Conservation (phyloP, 1,140 invertebrate species). For the Whitmania pigra region DNA sequence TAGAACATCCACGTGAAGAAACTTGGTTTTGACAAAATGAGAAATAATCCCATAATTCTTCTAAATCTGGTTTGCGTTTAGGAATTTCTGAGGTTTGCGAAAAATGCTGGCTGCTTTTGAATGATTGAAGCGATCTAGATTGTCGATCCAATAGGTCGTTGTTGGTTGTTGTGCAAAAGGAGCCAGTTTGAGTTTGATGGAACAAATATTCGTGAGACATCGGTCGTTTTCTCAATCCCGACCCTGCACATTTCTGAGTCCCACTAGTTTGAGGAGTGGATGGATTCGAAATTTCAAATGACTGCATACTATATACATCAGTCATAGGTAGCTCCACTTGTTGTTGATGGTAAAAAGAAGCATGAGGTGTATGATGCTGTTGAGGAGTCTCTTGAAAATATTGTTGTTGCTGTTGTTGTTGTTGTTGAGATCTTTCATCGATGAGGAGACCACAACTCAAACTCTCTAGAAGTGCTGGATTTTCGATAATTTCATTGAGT, state of each 20-base stretch:
- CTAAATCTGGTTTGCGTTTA: conserved; percentile 2
- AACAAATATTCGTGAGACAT: too few relatives aligned
- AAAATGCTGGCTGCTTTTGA: not conserved
- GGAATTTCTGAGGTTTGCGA: not conserved
- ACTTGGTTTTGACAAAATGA: conserved; percentile 6
- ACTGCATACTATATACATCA: too few relatives aligned
- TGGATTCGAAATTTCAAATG: too few relatives aligned
- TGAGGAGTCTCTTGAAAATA: not conserved
- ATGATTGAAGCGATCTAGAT: not conserved
- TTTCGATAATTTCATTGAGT: conserved; percentile 8
- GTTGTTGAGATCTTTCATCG: not conserved
- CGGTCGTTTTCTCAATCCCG: too few relatives aligned
- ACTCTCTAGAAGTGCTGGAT: conserved; percentile 3
- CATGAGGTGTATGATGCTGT: not conserved
- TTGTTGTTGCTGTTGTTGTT: conserved; percentile 10
- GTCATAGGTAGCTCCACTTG: not conserved
- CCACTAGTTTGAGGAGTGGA: too few relatives aligned
- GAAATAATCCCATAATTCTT: conserved; percentile 13
- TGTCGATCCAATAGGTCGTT: not conserved
- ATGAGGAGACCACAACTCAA: conserved; percentile 9
- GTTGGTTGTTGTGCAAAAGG: too few relatives aligned
- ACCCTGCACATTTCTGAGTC: too few relatives aligned
- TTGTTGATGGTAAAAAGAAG: not conserved
- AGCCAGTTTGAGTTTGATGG: too few relatives aligned
- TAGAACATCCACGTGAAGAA: not conserved